A percentile compares a stretch with the other conserved stretches of the same genome.
These are phyloP conservation scores for Pogoniulus pusillus DNA, from an alignment of 2,797 vertebrate genomes.

Conservation along the genomic window DNA sequence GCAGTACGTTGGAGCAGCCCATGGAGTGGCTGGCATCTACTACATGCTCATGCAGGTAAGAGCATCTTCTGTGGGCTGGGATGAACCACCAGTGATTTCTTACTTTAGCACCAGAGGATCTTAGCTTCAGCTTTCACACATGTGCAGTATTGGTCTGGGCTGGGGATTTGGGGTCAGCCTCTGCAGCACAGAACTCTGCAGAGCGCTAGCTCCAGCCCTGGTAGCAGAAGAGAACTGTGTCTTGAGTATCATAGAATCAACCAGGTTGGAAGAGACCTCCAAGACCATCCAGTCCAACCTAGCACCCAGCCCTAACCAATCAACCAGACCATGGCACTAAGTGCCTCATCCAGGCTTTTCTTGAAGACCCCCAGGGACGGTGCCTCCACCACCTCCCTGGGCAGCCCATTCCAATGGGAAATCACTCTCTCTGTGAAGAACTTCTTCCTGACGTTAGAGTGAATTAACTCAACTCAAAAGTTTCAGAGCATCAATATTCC, in stretches of 20 bases:
- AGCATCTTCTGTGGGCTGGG: neutral
- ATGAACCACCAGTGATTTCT: neutral
- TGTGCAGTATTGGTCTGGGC: neutral
- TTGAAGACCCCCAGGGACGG: too few species aligned
- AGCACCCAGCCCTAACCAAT: too few species aligned
- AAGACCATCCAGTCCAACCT: too few species aligned
- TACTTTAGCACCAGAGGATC: neutral
- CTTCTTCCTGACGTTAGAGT: neutral
- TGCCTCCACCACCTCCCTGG: too few species aligned
- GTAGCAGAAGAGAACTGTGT: neutral
- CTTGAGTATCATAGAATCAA: too few species aligned
- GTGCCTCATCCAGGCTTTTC: too few species aligned
- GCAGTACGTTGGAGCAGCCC: constrained; percentile 94
- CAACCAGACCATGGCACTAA: too few species aligned
- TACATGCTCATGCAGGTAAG: constrained; percentile 92
- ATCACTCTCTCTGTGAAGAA: too few species aligned
- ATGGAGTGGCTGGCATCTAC: constrained; percentile 93
- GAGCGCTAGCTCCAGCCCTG: neutral
- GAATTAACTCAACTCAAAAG: neutral
- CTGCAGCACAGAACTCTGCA: neutral
- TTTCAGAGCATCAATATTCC: neutral
- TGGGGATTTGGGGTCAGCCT: neutral
- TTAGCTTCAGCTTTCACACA: neutral
- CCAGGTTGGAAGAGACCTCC: too few species aligned
- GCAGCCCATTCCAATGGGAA: too few species aligned